These are phyloP conservation scores for Liasis olivaceus DNA, from an alignment of 2,797 vertebrate species.

Conservation along the genomic window DNA sequence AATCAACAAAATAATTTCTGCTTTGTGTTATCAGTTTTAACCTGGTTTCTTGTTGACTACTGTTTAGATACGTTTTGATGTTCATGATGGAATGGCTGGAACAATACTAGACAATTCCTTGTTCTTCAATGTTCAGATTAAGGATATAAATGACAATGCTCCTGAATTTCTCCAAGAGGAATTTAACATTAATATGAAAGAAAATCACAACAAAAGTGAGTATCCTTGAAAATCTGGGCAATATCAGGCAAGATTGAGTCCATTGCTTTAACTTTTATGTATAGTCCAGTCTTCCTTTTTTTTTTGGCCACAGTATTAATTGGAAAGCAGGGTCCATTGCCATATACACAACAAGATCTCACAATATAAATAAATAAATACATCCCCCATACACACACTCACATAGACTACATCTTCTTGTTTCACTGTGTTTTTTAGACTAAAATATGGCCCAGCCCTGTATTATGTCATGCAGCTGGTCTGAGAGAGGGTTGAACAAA, in stretches of 20 bases:
- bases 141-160: constrained; percentile 83
- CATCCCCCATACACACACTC: neutral
- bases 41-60: neutral
- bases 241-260: neutral
- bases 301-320: neutral
- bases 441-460: neutral
- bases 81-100: neutral
- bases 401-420: neutral
- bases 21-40: neutral
- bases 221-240: neutral
- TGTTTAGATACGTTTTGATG: constrained; percentile 78
- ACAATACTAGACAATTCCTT: constrained; percentile 70
- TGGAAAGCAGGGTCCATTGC: too few species aligned
- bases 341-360: neutral
- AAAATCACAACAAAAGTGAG: constrained; percentile 72
- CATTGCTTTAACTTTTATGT: neutral
- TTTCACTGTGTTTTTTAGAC: neutral
- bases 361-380: neutral
- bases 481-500: neutral
- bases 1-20: neutral
- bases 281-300: neutral
- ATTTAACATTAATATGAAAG: constrained; percentile 51
- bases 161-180: constrained; percentile 66
- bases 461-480: neutral
- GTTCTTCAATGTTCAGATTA: constrained; percentile 78